Evolutionary conservation across 2,113 vertebrate genomes (phyloP), one percentile per base, ranked within the genome.

Genomic region (Scartelaos histophorus): DNA sequence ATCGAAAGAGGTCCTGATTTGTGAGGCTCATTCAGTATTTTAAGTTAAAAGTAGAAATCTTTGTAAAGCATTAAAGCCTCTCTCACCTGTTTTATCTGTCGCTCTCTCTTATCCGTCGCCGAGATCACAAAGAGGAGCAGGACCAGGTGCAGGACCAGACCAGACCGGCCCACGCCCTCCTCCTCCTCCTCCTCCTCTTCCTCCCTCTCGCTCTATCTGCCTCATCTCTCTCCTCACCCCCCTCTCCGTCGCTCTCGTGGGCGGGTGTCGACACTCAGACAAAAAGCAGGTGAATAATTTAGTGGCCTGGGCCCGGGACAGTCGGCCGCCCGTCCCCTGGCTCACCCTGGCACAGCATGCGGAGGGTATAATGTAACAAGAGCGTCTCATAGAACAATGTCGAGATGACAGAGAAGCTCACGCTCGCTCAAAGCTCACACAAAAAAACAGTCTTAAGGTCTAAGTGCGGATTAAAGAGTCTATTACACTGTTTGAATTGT

Each of bases 251-350:
- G 25, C 25, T 64, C 61, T 43, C 35, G 16, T 29, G 58, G 24
- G 25, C 16, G 7, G 12, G 10, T 13, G 65, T 46, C 25, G 45
- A 66, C 24, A 51, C 38, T 21, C 65, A 47, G 65, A 66, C 65
- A 66, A 66, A 46, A 43, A 66, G n/a, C 0, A 21, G 15, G 65
- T 66, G 65, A 66, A 66, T 66, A 66, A 66, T 66, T 66, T 22
- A 66, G 38, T 12, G 3, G 7, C 65, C 47, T 35, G 29, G 34
- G 61, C 61, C 25, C 17, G 61, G 17, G 34, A 35, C 61, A 38
- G 29, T 64, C 34, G n/a, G 1, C 16, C n/a, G 29, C 34, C 0
- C 19, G 29, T 13, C 3, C 65, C 45, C 38, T 7, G 25, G 58
- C 24, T 34, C 22, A 22, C 43, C 13, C 45, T 47, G 65, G 65